Percentiles rank a stretch among this genome's conserved stretches.
Conservation (phyloP, 2,797 vertebrate genomes). For the Eulemur mongoz region DNA sequence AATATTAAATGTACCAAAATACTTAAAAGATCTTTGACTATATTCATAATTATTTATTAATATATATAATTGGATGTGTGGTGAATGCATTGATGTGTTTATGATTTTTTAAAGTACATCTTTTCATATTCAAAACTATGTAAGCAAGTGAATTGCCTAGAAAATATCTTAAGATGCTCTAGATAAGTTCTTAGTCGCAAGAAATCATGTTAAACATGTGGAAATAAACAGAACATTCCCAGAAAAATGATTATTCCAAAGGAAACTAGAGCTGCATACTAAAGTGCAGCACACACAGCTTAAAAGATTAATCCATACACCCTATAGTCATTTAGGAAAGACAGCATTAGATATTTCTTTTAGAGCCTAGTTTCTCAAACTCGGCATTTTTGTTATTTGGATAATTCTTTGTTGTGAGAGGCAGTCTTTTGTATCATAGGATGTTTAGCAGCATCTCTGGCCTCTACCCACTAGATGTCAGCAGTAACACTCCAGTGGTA, state of each 20-base stretch:
- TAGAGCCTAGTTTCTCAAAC: background rate
- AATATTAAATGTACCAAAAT: background rate
- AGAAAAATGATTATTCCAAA: background rate
- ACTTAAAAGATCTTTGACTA: conserved; percentile 26
- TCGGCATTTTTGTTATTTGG: background rate
- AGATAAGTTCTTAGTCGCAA: background rate
- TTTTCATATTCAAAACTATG: conserved; percentile 30
- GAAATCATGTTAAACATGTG: conserved; percentile 20
- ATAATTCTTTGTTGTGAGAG: background rate
- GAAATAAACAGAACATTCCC: conserved; percentile 4
- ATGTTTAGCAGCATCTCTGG: background rate
- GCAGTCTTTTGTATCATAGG: background rate
- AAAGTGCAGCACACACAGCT: background rate
- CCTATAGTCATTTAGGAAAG: background rate
- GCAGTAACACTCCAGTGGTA: background rate
- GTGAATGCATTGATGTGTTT: background rate
- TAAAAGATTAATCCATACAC: background rate
- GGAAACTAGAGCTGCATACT: background rate
- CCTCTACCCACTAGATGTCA: background rate
- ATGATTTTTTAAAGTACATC: conserved; percentile 5
- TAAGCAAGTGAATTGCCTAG: background rate
- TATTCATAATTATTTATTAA: conserved; percentile 48
- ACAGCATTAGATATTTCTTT: background rate
- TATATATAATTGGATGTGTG: background rate
- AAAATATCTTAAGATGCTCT: background rate